Base-by-base conservation (phyloP, 1,140 invertebrate species). In the Apis cerana region DNA sequence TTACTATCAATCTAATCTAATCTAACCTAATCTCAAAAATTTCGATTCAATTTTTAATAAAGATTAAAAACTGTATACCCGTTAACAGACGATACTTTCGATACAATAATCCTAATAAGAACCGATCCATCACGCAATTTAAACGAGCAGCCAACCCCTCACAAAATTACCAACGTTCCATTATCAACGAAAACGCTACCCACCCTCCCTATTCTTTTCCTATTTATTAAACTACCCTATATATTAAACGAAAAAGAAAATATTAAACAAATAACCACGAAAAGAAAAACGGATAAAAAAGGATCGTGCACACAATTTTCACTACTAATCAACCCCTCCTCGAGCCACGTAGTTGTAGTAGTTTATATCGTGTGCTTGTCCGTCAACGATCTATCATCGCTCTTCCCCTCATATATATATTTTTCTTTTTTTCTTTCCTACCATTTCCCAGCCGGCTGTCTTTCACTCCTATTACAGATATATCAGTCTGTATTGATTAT, bases 401-500 rank as follows among this genome's bases (percentile, higher is more conserved):
- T 64, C 62, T 27, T 21, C 54, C 72, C 43, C 48, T 75, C 84
- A 76, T 78, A 33, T 33, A 33, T 33, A 33, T 33, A 33, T 56
- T 56, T 56, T 23, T 23, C 0, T 12, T 23, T 27, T 62, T 62
- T n/a, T 27, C 23, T 62, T 62, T 62, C 19, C 23, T 23, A 65
- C 33, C 64, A 19, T 67, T 80, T 70, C 9, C 74, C 59, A 67
- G 33, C 77, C 56, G 56, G 54, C 69, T 61, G 72, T 81, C 82
- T 84, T 87, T 87, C 79, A 74, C 79, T 87, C 75, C 85, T 82
- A 82, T 87, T 88, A 79, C 61, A 84, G 86, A 88, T 84, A 88
- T 71, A 88, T 88, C 86, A 67, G 68, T 7, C 62, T 12, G 83
- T 88, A 88, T 88, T 88, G 87, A 88, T 88, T 88, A 88, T 85